phyloP scores from a whole-genome alignment of 2,888 invertebrate genomes.

The Nemoura dubitans region DNA sequence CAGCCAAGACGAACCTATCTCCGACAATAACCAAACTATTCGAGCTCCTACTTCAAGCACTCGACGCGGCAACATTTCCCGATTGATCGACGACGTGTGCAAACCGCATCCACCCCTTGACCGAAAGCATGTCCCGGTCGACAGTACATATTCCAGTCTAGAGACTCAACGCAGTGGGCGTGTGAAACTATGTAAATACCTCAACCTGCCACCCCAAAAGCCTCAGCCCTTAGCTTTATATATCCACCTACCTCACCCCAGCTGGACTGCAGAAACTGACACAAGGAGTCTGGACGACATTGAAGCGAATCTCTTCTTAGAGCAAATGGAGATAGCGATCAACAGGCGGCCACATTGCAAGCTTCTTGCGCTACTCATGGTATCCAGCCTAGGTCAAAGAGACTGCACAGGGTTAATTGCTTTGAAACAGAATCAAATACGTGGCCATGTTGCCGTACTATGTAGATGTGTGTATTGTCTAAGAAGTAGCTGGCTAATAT shows the following conservation, averaged over 20 bases:
- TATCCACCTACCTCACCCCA: not conserved
- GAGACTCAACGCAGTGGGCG: not conserved
- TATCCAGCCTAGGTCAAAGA: not conserved
- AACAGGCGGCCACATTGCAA: not conserved
- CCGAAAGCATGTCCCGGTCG: not conserved
- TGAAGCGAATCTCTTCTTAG: not conserved
- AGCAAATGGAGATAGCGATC: not conserved
- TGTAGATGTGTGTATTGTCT: constrained; percentile 7
- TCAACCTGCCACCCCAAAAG: not conserved
- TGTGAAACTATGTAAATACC: constrained; percentile 7
- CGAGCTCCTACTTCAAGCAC: not conserved
- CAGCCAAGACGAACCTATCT: not conserved
- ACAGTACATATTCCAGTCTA: not conserved
- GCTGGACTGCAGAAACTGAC: not conserved
- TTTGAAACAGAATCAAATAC: constrained; percentile 12
- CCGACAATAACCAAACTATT: constrained; percentile 12
- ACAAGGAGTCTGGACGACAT: not conserved
- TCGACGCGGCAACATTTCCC: not conserved
- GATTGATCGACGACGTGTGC: not conserved
- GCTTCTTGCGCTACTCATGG: not conserved
- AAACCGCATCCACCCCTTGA: constrained; percentile 7
- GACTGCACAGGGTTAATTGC: constrained; percentile 2
- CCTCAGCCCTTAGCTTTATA: not conserved
- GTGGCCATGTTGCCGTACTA: not conserved
- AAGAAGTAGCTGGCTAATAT: not conserved